Conservation (phyloP, 2,113 vertebrate species). For the Elephas maximus region DNA sequence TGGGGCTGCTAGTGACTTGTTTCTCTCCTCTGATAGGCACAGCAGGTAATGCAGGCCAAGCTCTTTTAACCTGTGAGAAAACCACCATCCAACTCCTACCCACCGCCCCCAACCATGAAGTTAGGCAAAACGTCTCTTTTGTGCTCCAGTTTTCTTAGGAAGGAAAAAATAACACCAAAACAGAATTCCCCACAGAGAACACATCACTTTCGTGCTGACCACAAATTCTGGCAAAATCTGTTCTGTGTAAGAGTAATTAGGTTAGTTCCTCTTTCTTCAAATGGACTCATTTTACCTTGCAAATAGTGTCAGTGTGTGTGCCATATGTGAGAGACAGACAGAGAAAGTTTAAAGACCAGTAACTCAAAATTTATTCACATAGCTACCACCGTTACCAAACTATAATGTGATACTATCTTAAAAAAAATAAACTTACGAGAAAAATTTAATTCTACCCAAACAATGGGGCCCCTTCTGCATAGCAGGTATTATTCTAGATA, state of each 20-base stretch:
- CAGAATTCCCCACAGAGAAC: constrained; percentile 75
- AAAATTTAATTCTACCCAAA: background rate
- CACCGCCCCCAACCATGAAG: background rate
- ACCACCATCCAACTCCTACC: background rate
- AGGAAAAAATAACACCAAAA: constrained; percentile 55
- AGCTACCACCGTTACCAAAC: background rate
- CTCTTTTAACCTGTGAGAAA: background rate
- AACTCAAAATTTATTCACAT: background rate
- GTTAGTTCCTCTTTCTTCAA: constrained; percentile 83
- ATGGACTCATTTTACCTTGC: constrained; percentile 77
- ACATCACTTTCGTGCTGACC: constrained; percentile 72
- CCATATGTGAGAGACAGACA: background rate
- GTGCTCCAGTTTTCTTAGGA: constrained; percentile 62
- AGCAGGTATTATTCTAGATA: background rate
- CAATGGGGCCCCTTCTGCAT: background rate
- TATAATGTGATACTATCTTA: background rate
- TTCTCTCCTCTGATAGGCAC: background rate
- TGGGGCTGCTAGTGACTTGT: background rate
- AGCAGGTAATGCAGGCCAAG: background rate
- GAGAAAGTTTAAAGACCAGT: background rate
- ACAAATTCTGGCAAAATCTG: constrained; percentile 65
- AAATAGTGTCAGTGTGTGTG: constrained; percentile 26
- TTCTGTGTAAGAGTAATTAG: background rate
- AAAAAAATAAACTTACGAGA: background rate
- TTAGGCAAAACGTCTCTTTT: background rate